phyloP scores from a whole-genome alignment of 2,113 vertebrate genomes.

The Odobenus rosmarus region DNA sequence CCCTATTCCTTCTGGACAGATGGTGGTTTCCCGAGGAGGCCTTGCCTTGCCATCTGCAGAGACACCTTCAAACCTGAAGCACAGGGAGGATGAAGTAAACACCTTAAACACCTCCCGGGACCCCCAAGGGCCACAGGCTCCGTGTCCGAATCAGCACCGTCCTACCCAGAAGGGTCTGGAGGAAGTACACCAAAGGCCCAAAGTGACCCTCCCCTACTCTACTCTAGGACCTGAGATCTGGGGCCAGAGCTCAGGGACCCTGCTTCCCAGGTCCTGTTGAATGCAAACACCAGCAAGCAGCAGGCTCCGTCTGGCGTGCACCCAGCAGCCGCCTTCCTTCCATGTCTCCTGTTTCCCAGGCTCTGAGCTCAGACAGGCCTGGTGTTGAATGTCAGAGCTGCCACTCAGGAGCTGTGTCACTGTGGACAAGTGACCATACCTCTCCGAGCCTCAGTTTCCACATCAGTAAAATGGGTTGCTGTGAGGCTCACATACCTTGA shows the following conservation, averaged over 20 bases:
- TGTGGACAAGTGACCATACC: background rate
- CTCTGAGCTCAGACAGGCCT: background rate
- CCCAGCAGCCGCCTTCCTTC: background rate
- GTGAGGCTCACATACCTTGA: background rate
- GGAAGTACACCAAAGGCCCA: background rate
- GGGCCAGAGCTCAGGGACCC: background rate
- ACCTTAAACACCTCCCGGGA: background rate
- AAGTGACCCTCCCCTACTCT: background rate
- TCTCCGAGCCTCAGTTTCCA: conserved; percentile 19
- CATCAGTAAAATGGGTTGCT: background rate
- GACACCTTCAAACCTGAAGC: conserved; percentile 51
- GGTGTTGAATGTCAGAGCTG: background rate
- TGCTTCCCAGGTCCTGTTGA: background rate
- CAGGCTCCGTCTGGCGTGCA: accelerated
- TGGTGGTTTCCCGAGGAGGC: conserved; percentile 61
- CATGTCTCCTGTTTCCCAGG: background rate
- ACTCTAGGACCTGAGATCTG: background rate
- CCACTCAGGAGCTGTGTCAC: background rate
- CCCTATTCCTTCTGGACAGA: conserved; percentile 63
- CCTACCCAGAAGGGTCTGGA: background rate
- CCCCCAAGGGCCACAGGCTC: background rate
- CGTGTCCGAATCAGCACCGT: background rate
- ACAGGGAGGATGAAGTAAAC: background rate
- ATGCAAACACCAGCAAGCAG: background rate
- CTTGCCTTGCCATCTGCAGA: conserved; percentile 67